phyloP scores from a whole-genome alignment of 2,113 vertebrate species.

The Gobius niger region DNA sequence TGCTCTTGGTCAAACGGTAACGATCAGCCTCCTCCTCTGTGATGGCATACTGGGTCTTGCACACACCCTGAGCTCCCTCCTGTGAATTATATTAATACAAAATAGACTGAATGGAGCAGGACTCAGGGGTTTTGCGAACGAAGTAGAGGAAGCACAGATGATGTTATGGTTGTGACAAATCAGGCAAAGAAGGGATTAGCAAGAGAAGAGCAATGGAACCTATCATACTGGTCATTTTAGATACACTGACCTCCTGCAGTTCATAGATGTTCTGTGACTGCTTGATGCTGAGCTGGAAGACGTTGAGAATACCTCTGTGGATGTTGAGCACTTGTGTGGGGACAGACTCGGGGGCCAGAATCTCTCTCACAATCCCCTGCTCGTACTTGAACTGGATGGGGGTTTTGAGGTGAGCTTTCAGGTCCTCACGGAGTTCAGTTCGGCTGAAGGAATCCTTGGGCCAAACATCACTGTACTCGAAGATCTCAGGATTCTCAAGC shows the following conservation, averaged over 20 bases:
- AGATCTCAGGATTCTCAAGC: constrained; percentile 71
- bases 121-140: neutral
- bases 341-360: constrained; percentile 72
- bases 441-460: constrained; percentile 67
- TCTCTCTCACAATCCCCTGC: constrained; percentile 72
- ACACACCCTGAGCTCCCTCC: constrained; percentile 83
- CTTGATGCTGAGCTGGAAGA: constrained; percentile 79
- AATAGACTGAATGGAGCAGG: neutral
- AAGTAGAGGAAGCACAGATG: too few relatives aligned
- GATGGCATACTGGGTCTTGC: constrained; percentile 81
- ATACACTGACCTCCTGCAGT: constrained; percentile 75
- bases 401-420: constrained; percentile 65
- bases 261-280: constrained; percentile 82
- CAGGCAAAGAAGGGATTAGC: too few relatives aligned
- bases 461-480: constrained; percentile 78
- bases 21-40: constrained; percentile 72
- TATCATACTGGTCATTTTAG: too few relatives aligned
- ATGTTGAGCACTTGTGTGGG: constrained; percentile 74
- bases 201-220: too few relatives aligned
- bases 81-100: constrained; percentile 30
- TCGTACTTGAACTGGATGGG: constrained; percentile 80
- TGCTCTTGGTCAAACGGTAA: constrained; percentile 75
- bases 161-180: too few relatives aligned
- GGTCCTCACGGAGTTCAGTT: constrained; percentile 71
- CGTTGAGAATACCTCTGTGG: constrained; percentile 77